Conservation (phyloP, 2,797 vertebrate genomes). For the Periparus ater region DNA sequence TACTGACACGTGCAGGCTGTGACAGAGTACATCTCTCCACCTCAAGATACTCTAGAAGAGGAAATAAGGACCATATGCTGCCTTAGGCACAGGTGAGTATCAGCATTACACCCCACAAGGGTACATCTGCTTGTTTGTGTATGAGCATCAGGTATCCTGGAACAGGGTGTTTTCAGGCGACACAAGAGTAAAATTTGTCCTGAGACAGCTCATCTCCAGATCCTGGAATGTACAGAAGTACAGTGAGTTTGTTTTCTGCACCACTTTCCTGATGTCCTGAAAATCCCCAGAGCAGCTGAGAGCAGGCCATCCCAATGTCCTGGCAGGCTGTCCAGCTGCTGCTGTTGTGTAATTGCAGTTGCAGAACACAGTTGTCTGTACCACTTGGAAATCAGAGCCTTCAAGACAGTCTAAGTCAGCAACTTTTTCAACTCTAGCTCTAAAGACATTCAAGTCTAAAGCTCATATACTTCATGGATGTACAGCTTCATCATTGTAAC, state of each 20-base stretch:
- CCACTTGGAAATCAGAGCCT: conserved; percentile 38
- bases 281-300: not conserved
- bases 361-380: conserved; percentile 41
- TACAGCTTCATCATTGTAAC: not conserved
- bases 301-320: not conserved
- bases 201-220: not conserved
- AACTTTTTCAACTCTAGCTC: conserved; percentile 18
- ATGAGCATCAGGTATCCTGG: not conserved
- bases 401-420: conserved; percentile 34
- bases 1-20: not conserved
- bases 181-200: not conserved
- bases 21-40: not conserved
- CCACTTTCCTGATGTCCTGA: not conserved
- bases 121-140: not conserved
- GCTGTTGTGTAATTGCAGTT: conserved; percentile 48
- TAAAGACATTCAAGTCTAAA: not conserved
- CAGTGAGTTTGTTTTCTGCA: not conserved
- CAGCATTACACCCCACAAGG: not conserved
- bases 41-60: not conserved
- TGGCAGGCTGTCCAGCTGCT: not conserved
- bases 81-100: not conserved
- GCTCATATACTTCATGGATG: not conserved
- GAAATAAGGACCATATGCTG: not conserved
- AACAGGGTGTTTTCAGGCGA: not conserved
- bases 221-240: not conserved